phyloP scores from a whole-genome alignment of 2,797 vertebrate genomes.

The Anguilla marmorata region DNA sequence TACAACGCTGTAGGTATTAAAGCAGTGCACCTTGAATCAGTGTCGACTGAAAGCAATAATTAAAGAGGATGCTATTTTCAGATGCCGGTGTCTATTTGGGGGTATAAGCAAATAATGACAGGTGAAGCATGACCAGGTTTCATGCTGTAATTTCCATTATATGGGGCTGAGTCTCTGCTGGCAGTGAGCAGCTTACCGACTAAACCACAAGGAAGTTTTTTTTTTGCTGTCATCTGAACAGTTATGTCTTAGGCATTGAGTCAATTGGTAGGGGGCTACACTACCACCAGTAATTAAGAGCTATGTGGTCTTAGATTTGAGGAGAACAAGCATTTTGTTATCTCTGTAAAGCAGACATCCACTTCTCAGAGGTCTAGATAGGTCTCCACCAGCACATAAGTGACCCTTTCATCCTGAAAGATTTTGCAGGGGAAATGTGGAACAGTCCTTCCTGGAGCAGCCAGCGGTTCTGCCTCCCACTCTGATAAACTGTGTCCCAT shows the following conservation, averaged over 20 bases:
- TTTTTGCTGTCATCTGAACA: not conserved
- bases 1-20: too few species aligned
- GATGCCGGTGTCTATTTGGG: not conserved
- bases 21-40: too few species aligned
- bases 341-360: conserved; percentile 7
- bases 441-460: not conserved
- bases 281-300: not conserved
- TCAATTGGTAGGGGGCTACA: not conserved
- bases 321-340: not conserved
- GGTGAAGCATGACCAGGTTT: not conserved
- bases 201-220: not conserved
- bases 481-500: not conserved
- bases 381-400: not conserved
- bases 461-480: not conserved
- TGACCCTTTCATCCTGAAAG: not conserved
- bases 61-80: too few species aligned
- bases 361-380: not conserved
- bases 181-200: not conserved
- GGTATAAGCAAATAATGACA: not conserved
- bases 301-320: not conserved
- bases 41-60: too few species aligned
- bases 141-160: not conserved
- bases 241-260: not conserved
- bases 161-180: not conserved
- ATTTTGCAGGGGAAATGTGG: not conserved